phyloP scores from a whole-genome alignment of 2,113 vertebrate species.

The Engraulis encrasicolus region DNA sequence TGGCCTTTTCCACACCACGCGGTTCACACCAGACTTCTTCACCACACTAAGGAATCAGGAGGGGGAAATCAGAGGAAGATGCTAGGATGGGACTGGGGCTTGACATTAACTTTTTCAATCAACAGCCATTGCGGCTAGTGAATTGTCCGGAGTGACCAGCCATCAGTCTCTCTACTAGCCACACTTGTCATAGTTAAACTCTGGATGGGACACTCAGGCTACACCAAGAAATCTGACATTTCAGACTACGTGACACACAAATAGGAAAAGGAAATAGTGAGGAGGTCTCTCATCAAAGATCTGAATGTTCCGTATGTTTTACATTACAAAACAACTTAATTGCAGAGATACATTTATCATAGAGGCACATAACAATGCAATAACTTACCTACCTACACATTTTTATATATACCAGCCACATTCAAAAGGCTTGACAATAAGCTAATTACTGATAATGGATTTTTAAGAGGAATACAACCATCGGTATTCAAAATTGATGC shows the following conservation, averaged over 20 bases:
- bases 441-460: background rate
- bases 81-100: background rate
- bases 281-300: background rate
- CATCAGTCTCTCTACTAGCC: too few relatives aligned
- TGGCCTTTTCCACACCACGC: conserved; percentile 97
- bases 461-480: background rate
- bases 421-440: background rate
- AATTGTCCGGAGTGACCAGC: too few relatives aligned
- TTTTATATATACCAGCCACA: background rate
- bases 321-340: too few relatives aligned
- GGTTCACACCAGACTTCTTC: conserved; percentile 96
- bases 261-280: background rate
- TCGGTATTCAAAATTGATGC: too few relatives aligned
- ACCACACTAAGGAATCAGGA: conserved; percentile 86
- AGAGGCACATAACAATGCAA: too few relatives aligned
- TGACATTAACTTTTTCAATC: too few relatives aligned
- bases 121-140: too few relatives aligned
- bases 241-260: background rate
- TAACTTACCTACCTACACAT: background rate
- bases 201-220: background rate
- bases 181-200: too few relatives aligned
- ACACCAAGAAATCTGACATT: background rate
- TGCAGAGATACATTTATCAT: too few relatives aligned
- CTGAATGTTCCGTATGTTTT: too few relatives aligned
- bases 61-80: background rate